Conservation (phyloP, 2,797 vertebrate species). For the Macropodus opercularis region DNA sequence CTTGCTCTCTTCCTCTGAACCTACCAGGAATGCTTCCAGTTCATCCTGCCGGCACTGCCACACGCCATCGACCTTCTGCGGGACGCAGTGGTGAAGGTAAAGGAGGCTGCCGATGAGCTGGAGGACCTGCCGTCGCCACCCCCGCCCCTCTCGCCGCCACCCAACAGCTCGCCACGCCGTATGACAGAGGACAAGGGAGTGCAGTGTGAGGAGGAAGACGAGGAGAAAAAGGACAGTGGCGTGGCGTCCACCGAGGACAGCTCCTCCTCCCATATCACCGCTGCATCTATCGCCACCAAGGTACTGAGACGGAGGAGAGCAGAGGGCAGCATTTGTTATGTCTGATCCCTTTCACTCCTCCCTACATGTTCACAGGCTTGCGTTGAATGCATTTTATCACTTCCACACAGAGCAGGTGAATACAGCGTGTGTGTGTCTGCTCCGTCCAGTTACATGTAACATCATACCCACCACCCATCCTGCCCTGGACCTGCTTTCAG, state of each 20-base stretch:
- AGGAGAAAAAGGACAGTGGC: slow-evolving; percentile 98
- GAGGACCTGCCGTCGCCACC: slow-evolving; percentile 98
- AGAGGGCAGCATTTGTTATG: slow-evolving; percentile 16
- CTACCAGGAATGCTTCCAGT: slow-evolving; percentile 99
- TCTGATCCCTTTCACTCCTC: slow-evolving; percentile 28
- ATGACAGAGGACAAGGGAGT: slow-evolving; percentile 98
- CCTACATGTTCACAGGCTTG: slow-evolving; percentile 18
- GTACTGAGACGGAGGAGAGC: slow-evolving; percentile 73
- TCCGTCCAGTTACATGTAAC: slow-evolving; percentile 39
- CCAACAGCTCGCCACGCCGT: slow-evolving; percentile 91
- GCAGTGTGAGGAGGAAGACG: slow-evolving; percentile 98
- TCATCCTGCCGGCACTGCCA: slow-evolving; percentile 98
- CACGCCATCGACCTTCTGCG: slow-evolving; percentile 98
- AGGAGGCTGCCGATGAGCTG: slow-evolving; percentile 95
- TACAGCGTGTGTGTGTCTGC: slow-evolving; percentile 20
- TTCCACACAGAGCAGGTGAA: too few relatives aligned
- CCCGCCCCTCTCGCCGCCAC: slow-evolving; percentile 95
- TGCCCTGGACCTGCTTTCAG: slow-evolving; percentile 55
- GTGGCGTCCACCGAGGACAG: slow-evolving; percentile 99
- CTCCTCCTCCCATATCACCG: slow-evolving; percentile 97
- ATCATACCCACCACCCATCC: slow-evolving; percentile 59
- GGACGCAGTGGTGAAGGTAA: slow-evolving; percentile 98
- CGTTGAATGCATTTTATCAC: slow-evolving; percentile 6
- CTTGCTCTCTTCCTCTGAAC: too few relatives aligned
- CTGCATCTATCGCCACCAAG: slow-evolving; percentile 97